Evolutionary conservation across 2,888 invertebrate genomes (phyloP).

Genomic region (Andrena bucephala): DNA sequence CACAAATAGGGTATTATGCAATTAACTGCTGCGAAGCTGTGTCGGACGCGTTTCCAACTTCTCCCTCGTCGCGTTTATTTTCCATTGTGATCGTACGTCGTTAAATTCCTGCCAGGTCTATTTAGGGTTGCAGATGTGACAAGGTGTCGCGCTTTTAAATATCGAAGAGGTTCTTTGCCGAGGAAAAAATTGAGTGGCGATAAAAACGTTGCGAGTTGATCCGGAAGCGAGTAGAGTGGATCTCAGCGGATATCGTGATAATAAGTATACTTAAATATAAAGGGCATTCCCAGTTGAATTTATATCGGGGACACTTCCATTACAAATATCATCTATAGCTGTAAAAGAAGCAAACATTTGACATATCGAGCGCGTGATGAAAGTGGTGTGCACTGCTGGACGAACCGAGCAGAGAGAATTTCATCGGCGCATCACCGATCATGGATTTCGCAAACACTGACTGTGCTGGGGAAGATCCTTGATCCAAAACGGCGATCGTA

Average conservation of each 20-base stretch:
- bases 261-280: not conserved
- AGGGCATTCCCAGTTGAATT: too few species aligned
- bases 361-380: not conserved
- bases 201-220: not conserved
- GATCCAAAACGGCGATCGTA: slow-evolving; percentile 13
- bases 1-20: slow-evolving; percentile 25
- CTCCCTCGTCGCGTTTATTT: not conserved
- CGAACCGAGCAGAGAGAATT: slow-evolving; percentile 1
- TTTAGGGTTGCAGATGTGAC: not conserved
- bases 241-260: not conserved
- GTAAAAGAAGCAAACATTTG: slow-evolving; percentile 18
- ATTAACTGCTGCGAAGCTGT: not conserved
- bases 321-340: not conserved
- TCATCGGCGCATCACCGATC: slow-evolving; percentile 6
- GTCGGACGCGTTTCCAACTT: slow-evolving; percentile 5
- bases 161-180: not conserved
- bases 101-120: slow-evolving; percentile 2
- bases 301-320: too few species aligned
- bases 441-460: slow-evolving; percentile 14
- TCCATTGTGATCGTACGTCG: not conserved
- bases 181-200: not conserved
- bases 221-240: not conserved
- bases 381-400: not conserved
- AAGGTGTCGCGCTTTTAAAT: not conserved
- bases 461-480: not conserved